Evolutionary conservation across 1,140 invertebrate species (phyloP), one percentile per base, ranked within the genome.

Genomic region (Scaptodrosophila lebanonensis): DNA sequence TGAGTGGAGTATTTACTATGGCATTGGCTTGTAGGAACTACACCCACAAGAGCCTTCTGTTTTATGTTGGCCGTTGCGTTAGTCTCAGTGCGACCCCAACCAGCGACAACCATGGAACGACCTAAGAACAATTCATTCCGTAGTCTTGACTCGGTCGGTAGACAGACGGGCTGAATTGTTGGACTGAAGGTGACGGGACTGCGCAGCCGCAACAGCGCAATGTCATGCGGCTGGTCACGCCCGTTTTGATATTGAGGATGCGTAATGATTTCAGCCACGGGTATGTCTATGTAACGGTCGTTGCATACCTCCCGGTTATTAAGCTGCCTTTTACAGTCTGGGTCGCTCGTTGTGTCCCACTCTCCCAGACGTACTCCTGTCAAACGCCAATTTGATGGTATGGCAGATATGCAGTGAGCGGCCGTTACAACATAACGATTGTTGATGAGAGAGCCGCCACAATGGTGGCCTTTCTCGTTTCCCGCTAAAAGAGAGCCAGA

Each of bases 31-130:
- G 18, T 15, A 0, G 52, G n/a, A n/a, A 83, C 66, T 1, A 61
- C 20, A n/a, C 65, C 54, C 3, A 85, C 11, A 1, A 62, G 62
- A 0, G 83, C 83, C 51, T 85, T 85, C 1, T 66, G 33, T 11
- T 82, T 85, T 2, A 65, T 48, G 33, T 70, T 58, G n/a, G 83
- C 69, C 7, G 66, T 67, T 0, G 51, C 22, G 13, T 88, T 87
- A 5, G 70, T 88, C 84, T 93, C 92, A 1, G 93, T 93, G 72
- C 90, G 91, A 5, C 95, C 95, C 95, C 95, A 96, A 9, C 95
- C 95, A 2, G 93, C 93, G 0, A 94, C 92, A 48, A 90, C 89
- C 25, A 94, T 88, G 27, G 87, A 89, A 11, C 86, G 70, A 0
- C 87, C 88, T 0, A 89, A 68, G 42, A 89, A 90, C 0, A 72